phyloP scores from a whole-genome alignment of 2,113 vertebrate species.

The Rhinoptilus africanus region DNA sequence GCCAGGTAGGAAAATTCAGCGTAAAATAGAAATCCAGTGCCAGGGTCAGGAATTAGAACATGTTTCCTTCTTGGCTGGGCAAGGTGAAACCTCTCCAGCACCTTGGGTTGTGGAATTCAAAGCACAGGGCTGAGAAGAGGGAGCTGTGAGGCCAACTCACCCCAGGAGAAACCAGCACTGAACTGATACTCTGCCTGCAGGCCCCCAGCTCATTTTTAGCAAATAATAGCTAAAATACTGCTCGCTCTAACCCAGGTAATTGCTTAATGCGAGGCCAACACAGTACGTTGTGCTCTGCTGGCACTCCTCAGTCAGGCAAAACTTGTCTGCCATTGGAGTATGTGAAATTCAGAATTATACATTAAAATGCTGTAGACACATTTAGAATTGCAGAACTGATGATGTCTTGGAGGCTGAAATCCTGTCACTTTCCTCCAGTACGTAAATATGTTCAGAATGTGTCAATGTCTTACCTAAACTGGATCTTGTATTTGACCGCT shows the following conservation, averaged over 20 bases:
- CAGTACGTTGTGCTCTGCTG: neutral
- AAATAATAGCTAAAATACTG: rapidly evolving
- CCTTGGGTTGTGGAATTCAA: neutral
- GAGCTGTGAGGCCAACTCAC: neutral
- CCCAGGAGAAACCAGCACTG: neutral
- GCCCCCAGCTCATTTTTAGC: neutral
- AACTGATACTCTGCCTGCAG: neutral
- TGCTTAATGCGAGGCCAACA: rapidly evolving
- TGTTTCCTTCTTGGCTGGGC: neutral
- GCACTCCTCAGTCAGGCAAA: neutral
- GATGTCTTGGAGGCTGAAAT: neutral
- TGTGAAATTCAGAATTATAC: neutral
- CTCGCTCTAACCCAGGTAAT: neutral
- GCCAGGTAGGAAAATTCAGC: neutral
- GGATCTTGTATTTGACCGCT: conserved; percentile 95
- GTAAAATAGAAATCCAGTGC: neutral
- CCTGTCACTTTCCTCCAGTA: neutral
- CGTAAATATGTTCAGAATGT: rapidly evolving
- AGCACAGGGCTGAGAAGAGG: neutral
- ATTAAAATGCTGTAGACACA: neutral
- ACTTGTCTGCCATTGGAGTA: neutral
- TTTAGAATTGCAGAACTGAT: neutral
- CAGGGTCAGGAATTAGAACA: neutral
- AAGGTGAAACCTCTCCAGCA: neutral
- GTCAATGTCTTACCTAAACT: conserved; percentile 85